Evolutionary conservation across 2,113 vertebrate genomes (phyloP).

Genomic region (Nematolebias whitei): DNA sequence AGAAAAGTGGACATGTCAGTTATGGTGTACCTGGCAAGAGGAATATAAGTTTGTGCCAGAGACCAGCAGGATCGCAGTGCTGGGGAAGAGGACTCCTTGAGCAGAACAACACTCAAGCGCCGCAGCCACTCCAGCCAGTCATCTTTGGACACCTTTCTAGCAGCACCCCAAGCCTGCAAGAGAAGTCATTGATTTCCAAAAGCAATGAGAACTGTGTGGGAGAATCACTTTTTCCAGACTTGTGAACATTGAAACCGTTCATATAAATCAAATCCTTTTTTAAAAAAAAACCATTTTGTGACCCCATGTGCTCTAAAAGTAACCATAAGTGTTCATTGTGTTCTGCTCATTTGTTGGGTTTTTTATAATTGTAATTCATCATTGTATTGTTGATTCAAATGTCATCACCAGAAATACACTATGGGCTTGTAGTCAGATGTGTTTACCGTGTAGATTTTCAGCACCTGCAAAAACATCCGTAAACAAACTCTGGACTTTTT

Average conservation of each 20-base stretch:
- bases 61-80: conserved; percentile 97
- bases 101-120: conserved; percentile 91
- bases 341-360: conserved; percentile 6
- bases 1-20: background rate
- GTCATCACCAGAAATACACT: conserved; percentile 23
- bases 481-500: conserved; percentile 26
- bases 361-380: conserved; percentile 12
- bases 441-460: conserved; percentile 25
- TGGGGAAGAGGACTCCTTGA: conserved; percentile 97
- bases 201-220: conserved; percentile 39
- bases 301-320: background rate
- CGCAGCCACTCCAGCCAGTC: conserved; percentile 98
- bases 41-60: conserved; percentile 97
- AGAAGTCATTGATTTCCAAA: conserved; percentile 14
- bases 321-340: conserved; percentile 16
- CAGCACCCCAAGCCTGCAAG: conserved; percentile 94
- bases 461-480: background rate
- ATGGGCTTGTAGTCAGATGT: conserved; percentile 7
- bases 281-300: background rate
- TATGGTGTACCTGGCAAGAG: conserved; percentile 90
- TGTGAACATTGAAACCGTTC: background rate
- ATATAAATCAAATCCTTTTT: conserved; percentile 7
- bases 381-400: conserved; percentile 14
- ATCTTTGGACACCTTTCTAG: conserved; percentile 97
- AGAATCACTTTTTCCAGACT: conserved; percentile 28